These are phyloP conservation scores for Lagopus muta DNA, from an alignment of 2,113 vertebrate genomes.

Conservation along the genomic window DNA sequence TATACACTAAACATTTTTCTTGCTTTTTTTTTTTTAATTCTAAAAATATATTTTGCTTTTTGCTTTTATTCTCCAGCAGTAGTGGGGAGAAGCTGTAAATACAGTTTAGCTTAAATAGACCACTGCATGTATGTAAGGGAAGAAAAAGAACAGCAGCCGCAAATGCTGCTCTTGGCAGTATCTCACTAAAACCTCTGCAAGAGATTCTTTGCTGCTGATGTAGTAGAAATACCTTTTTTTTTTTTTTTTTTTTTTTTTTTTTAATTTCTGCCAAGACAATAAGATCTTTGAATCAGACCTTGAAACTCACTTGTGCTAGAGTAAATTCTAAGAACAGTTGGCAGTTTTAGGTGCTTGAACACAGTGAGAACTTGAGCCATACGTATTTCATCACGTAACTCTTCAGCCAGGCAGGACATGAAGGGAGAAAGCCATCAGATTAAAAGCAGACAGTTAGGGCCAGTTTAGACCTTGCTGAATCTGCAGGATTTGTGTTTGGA, in stretches of 20 bases:
- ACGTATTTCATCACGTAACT: neutral
- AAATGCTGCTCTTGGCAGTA: neutral
- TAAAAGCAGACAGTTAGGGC: neutral
- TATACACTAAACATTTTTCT: neutral
- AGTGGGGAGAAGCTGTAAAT: neutral
- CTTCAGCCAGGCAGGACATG: neutral
- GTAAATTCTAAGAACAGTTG: neutral
- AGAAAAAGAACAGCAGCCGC: neutral
- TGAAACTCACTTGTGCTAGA: neutral
- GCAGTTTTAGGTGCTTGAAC: neutral
- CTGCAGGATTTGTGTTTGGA: neutral
- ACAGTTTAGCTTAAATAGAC: neutral
- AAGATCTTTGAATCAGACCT: neutral
- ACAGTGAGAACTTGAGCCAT: neutral
- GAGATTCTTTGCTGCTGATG: constrained; percentile 50
- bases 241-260: neutral
- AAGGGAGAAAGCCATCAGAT: neutral
- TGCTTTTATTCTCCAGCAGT: neutral
- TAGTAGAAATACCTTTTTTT: constrained; percentile 21
- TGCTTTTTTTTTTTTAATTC: neutral
- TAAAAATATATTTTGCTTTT: neutral
- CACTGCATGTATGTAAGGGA: neutral
- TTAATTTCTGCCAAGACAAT: constrained; percentile 1
- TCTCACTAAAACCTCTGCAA: neutral
- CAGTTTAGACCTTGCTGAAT: neutral